Percentiles rank a stretch among this genome's conserved stretches.
These are phyloP conservation scores for Leptarthrus brevirostris DNA, from an alignment of 2,888 invertebrate genomes.

Conservation along the genomic window DNA sequence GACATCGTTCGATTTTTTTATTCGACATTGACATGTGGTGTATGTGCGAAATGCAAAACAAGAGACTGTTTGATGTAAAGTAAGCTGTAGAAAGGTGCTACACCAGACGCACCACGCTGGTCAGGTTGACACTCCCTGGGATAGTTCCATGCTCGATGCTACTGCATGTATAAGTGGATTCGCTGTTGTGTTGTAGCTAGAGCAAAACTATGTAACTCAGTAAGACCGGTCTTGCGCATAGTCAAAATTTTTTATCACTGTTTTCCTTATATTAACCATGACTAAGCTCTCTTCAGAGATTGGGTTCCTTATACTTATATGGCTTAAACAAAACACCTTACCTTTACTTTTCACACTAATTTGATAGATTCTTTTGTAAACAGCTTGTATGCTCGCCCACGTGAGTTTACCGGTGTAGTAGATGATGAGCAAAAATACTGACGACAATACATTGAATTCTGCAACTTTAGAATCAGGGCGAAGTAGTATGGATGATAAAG, in stretches of 20 bases:
- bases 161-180: no score
- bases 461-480: no score
- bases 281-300: not conserved
- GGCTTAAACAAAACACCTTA: not conserved
- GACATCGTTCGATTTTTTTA: conserved; percentile 30
- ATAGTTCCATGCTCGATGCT: not conserved
- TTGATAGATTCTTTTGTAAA: conserved; percentile 1
- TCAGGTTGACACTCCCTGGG: not conserved
- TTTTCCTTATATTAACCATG: conserved; percentile 12
- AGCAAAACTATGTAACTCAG: not conserved
- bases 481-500: no score
- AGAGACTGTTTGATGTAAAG: not conserved
- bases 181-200: no score
- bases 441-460: no score
- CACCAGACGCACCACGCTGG: no score
- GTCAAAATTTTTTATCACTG: not conserved
- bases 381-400: not conserved
- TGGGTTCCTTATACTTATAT: not conserved
- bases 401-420: conserved; percentile 1
- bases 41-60: conserved; percentile 41
- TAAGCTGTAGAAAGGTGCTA: no score
- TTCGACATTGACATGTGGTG: conserved; percentile 3
- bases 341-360: not conserved
- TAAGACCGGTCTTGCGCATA: conserved; percentile 17
- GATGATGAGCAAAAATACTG: no score